Evolutionary conservation across 1,140 invertebrate species (phyloP).

Genomic region (Conus betulinus): DNA sequence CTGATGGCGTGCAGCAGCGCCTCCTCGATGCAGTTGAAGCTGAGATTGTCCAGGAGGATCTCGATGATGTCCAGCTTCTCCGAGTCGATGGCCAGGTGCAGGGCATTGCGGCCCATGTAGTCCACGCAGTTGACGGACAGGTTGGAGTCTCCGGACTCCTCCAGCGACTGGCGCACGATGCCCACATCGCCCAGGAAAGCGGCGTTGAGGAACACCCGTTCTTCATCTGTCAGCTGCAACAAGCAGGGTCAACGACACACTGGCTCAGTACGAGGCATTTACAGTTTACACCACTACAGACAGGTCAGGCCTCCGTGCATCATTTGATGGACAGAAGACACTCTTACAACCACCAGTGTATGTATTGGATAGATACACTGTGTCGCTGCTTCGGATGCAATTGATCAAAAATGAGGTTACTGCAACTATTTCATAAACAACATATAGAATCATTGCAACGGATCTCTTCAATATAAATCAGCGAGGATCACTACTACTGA

Average conservation of each 20-base stretch:
- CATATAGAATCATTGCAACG: too few relatives aligned
- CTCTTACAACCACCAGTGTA: neutral
- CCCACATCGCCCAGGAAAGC: slow-evolving; percentile 73
- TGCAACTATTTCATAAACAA: too few relatives aligned
- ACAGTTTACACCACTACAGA: neutral
- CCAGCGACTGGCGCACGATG: slow-evolving; percentile 68
- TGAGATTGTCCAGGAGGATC: slow-evolving; percentile 69
- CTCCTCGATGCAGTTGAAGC: slow-evolving; percentile 73
- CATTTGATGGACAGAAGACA: too few relatives aligned
- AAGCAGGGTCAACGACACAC: neutral
- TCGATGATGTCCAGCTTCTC: slow-evolving; percentile 73
- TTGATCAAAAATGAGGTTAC: too few relatives aligned
- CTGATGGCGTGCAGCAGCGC: slow-evolving; percentile 75
- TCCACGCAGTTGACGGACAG: slow-evolving; percentile 73
- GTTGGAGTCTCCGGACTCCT: slow-evolving; percentile 62
- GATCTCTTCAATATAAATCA: too few relatives aligned
- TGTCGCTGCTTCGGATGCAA: too few relatives aligned
- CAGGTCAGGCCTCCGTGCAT: too few relatives aligned
- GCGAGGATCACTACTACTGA: too few relatives aligned
- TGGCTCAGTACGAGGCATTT: neutral
- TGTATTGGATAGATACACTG: neutral
- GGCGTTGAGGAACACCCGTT: slow-evolving; percentile 75
- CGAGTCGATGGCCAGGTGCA: slow-evolving; percentile 74
- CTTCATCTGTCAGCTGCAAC: slow-evolving; percentile 74
- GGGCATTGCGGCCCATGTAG: slow-evolving; percentile 72